Conservation (phyloP, 1,140 invertebrate genomes). For the Lysiphlebus fabarum region DNA sequence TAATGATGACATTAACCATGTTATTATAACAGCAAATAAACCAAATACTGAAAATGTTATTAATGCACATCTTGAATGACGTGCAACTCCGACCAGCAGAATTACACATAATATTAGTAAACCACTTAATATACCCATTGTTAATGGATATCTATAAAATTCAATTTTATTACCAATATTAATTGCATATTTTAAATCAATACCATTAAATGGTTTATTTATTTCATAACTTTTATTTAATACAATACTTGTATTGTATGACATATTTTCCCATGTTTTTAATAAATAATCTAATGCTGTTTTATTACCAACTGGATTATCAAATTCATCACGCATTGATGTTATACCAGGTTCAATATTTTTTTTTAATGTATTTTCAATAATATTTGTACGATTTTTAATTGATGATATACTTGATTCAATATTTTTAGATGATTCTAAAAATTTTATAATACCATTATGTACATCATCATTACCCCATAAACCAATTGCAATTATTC, state of each 20-base stretch:
- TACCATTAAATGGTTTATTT: constrained; percentile 64
- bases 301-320: constrained; percentile 71
- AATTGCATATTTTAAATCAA: constrained; percentile 61
- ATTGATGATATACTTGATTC: constrained; percentile 71
- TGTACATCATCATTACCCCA: constrained; percentile 93
- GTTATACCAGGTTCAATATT: constrained; percentile 67
- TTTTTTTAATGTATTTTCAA: constrained; percentile 61
- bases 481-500: constrained; percentile 74
- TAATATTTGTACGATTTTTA: constrained; percentile 67
- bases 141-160: constrained; percentile 71
- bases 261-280: constrained; percentile 63
- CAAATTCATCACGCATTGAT: constrained; percentile 69
- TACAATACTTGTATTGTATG: constrained; percentile 68
- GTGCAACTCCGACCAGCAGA: constrained; percentile 75
- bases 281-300: constrained; percentile 67
- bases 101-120: constrained; percentile 78
- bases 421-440: constrained; percentile 73
- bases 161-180: constrained; percentile 59
- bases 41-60: constrained; percentile 84
- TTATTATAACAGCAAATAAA: constrained; percentile 83
- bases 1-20: constrained; percentile 81
- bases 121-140: constrained; percentile 72
- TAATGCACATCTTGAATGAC: constrained; percentile 77
- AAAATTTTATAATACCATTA: constrained; percentile 78
- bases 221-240: constrained; percentile 72